These are phyloP conservation scores for Macaria notata DNA, from an alignment of 2,888 invertebrate genomes.

Conservation along the genomic window DNA sequence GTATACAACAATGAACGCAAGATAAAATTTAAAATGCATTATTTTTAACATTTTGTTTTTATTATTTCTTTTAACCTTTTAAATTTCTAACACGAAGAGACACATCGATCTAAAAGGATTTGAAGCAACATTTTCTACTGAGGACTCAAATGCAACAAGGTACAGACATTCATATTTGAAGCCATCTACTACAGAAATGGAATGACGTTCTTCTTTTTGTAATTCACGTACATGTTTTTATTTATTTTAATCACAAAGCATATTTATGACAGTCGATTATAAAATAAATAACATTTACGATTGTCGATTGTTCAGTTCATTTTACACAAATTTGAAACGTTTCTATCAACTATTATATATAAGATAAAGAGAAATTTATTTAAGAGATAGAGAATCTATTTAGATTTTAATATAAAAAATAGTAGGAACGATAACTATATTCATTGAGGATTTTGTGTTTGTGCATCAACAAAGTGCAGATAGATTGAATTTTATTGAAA, in stretches of 20 bases:
- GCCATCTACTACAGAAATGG: slow-evolving; percentile 4
- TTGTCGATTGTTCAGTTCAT: too few species aligned
- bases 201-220: too few species aligned
- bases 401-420: slow-evolving; percentile 1
- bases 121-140: slow-evolving; percentile 14
- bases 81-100: slow-evolving; percentile 18
- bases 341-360: too few species aligned
- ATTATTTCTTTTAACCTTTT: background rate
- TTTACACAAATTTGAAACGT: too few species aligned
- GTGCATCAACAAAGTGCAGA: slow-evolving; percentile 22
- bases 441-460: background rate
- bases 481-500: background rate
- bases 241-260: too few species aligned
- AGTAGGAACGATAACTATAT: slow-evolving; percentile 2
- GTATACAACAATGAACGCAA: too few species aligned
- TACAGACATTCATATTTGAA: slow-evolving; percentile 17
- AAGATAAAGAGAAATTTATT: slow-evolving; percentile 5
- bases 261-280: too few species aligned
- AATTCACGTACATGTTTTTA: too few species aligned
- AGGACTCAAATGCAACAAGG: slow-evolving; percentile 11
- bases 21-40: too few species aligned
- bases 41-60: too few species aligned
- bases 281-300: too few species aligned
- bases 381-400: background rate
- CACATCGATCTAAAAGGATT: slow-evolving; percentile 23